Conservation (phyloP, 1,140 invertebrate genomes). For the Dendroctonus valens region DNA sequence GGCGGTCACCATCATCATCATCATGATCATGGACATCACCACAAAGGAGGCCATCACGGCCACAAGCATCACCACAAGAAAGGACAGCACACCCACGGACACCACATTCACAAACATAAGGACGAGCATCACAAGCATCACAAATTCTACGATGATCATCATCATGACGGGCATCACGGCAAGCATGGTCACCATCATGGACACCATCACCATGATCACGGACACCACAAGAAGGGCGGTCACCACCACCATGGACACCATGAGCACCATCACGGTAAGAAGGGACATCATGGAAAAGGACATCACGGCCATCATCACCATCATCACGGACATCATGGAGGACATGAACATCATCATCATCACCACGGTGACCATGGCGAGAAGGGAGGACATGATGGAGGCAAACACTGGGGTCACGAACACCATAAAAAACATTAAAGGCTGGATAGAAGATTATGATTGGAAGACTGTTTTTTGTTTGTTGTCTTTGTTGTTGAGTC, state of each 20-base stretch:
- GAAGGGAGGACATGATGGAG: slow-evolving; percentile 62
- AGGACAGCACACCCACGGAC: slow-evolving; percentile 68
- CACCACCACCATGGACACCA: slow-evolving; percentile 68
- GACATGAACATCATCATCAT: slow-evolving; percentile 63
- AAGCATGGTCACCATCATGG: slow-evolving; percentile 70
- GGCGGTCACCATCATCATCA: slow-evolving; percentile 65
- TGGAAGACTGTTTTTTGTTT: slow-evolving; percentile 1
- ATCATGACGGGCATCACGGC: slow-evolving; percentile 72
- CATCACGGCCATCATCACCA: slow-evolving; percentile 74
- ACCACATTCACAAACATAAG: slow-evolving; percentile 78
- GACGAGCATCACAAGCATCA: slow-evolving; percentile 78
- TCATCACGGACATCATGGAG: slow-evolving; percentile 67
- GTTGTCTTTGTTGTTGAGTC: slow-evolving; percentile 11
- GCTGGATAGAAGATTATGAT: neutral
- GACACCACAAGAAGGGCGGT: slow-evolving; percentile 66
- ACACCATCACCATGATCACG: slow-evolving; percentile 66
- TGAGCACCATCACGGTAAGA: slow-evolving; percentile 64
- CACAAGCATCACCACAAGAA: slow-evolving; percentile 68
- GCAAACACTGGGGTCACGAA: slow-evolving; percentile 56
- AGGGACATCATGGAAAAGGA: slow-evolving; percentile 68
- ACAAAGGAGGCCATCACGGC: slow-evolving; percentile 67
- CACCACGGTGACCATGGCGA: slow-evolving; percentile 65
- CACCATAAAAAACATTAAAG: slow-evolving; percentile 9
- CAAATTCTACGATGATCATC: slow-evolving; percentile 75
- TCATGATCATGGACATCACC: slow-evolving; percentile 69